These are phyloP conservation scores for Saccostrea glomerata DNA, from an alignment of 1,140 invertebrate genomes.

Conservation along the genomic window DNA sequence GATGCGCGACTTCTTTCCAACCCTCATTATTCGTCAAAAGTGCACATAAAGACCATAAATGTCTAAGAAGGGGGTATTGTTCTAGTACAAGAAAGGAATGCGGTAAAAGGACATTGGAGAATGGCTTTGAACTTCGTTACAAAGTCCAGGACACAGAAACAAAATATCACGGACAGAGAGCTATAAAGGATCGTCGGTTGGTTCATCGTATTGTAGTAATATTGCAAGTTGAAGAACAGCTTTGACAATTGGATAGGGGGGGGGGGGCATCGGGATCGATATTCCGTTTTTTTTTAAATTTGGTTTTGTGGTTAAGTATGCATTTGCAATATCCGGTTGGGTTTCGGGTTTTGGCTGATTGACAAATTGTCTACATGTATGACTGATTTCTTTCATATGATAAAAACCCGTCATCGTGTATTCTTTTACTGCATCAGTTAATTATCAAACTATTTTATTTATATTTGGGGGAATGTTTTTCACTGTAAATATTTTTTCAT, in stretches of 20 bases:
- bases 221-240: constrained; percentile 14
- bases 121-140: not conserved
- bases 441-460: too few relatives aligned
- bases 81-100: constrained; percentile 16
- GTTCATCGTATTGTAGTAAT: not conserved
- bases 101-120: constrained; percentile 17
- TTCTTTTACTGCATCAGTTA: too few relatives aligned
- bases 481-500: too few relatives aligned
- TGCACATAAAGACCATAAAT: not conserved
- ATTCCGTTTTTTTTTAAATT: too few relatives aligned
- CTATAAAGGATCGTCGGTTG: not conserved
- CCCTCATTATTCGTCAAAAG: constrained; percentile 35
- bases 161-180: not conserved
- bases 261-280: too few relatives aligned
- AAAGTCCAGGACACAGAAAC: not conserved
- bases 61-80: not conserved
- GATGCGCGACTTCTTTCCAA: constrained; percentile 31
- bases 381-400: too few relatives aligned
- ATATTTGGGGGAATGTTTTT: too few relatives aligned
- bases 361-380: too few relatives aligned
- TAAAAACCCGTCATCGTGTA: too few relatives aligned
- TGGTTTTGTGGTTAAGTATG: too few relatives aligned
- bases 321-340: too few relatives aligned
- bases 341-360: too few relatives aligned
- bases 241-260: not conserved